Conservation (phyloP, 2,113 vertebrate genomes). For the Myotis yumanensis region DNA sequence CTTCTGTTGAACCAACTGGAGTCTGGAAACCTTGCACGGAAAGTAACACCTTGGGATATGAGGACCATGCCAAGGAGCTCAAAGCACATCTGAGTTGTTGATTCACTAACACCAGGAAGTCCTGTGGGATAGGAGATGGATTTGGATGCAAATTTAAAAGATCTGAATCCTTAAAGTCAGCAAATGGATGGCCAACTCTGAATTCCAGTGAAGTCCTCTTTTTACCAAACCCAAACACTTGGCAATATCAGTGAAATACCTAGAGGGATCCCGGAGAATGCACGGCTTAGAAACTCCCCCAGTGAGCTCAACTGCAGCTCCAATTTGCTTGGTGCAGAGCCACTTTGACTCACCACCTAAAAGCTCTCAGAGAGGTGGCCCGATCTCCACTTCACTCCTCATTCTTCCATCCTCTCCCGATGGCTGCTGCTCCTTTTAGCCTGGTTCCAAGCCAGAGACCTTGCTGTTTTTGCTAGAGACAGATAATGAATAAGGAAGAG, state of each 20-base stretch:
- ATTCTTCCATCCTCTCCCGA: constrained; percentile 11
- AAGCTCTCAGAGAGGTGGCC: background rate
- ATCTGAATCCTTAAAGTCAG: constrained; percentile 56
- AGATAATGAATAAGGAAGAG: constrained; percentile 50
- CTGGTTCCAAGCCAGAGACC: constrained; percentile 46
- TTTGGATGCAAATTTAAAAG: constrained; percentile 55
- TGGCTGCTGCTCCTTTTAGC: background rate
- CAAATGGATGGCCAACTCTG: constrained; percentile 57
- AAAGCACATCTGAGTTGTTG: constrained; percentile 54
- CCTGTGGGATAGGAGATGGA: constrained; percentile 30
- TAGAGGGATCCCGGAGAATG: constrained; percentile 15
- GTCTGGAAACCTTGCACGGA: constrained; percentile 40
- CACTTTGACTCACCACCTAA: constrained; percentile 25
- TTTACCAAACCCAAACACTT: constrained; percentile 56
- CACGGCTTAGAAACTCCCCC: background rate
- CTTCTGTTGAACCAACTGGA: constrained; percentile 54
- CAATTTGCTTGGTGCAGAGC: constrained; percentile 31
- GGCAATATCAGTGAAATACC: constrained; percentile 18
- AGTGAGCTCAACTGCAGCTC: background rate
- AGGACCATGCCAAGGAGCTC: constrained; percentile 59
- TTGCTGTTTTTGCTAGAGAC: constrained; percentile 54
- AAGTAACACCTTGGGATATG: constrained; percentile 50
- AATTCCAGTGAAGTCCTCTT: constrained; percentile 48
- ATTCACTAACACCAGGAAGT: constrained; percentile 54
- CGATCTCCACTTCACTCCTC: background rate